These are phyloP conservation scores for Brienomyrus brachyistius DNA, from an alignment of 2,113 vertebrate genomes.

Conservation along the genomic window DNA sequence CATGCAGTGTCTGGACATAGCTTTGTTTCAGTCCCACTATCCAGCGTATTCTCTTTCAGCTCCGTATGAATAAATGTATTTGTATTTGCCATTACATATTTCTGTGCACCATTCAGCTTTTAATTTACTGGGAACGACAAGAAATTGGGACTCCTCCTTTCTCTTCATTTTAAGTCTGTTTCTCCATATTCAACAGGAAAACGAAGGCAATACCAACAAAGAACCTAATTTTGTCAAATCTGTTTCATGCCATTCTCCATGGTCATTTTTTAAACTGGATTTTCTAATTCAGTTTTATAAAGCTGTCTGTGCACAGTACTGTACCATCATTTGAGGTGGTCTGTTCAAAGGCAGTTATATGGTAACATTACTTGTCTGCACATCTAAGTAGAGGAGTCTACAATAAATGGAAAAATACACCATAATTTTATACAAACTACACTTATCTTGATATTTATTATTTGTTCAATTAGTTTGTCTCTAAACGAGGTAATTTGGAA, in stretches of 20 bases:
- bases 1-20: neutral
- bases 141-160: no score
- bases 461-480: no score
- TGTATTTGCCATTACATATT: neutral
- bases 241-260: neutral
- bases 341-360: neutral
- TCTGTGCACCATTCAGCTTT: neutral
- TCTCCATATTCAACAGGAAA: neutral
- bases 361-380: neutral
- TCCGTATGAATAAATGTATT: neutral
- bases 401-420: no score
- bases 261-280: no score
- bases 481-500: no score
- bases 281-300: neutral
- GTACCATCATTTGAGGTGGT: neutral
- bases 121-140: neutral
- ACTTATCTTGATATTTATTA: no score
- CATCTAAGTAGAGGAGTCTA: no score
- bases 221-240: neutral
- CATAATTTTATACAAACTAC: no score
- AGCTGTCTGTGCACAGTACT: neutral
- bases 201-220: neutral
- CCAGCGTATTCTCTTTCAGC: neutral
- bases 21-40: neutral
- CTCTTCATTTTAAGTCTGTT: neutral